Evolutionary conservation across 2,797 vertebrate species (phyloP).

Genomic region (Thunnus albacares): DNA sequence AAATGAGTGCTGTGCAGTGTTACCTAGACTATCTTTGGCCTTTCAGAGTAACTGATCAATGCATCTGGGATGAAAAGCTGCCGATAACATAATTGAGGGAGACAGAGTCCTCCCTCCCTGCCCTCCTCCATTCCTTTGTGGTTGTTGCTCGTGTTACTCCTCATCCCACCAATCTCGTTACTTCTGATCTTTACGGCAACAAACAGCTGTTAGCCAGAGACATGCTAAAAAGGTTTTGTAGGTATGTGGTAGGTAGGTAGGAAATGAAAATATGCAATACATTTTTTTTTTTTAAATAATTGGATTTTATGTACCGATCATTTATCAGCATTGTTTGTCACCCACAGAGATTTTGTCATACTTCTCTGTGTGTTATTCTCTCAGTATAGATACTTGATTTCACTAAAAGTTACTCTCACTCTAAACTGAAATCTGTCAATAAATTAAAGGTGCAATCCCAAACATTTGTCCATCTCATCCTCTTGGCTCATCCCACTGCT

Average conservation of each 20-base stretch:
- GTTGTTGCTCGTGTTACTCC: background rate
- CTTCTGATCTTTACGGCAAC: background rate
- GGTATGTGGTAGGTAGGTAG: background rate
- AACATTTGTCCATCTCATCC: background rate
- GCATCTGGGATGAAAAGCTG: constrained; percentile 5
- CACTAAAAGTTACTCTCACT: background rate
- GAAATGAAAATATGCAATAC: background rate
- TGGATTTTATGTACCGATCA: background rate
- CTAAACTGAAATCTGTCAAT: background rate
- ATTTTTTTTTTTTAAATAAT: background rate
- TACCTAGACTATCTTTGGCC: background rate
- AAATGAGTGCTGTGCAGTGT: background rate
- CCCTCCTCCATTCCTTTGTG: too few species aligned
- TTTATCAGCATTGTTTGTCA: background rate
- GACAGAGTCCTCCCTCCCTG: background rate
- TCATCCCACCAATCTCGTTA: too few species aligned
- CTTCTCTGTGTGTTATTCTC: background rate
- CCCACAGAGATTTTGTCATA: too few species aligned
- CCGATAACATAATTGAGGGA: background rate
- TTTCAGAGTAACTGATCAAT: constrained; percentile 9
- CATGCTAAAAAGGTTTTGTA: too few species aligned
- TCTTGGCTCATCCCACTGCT: background rate
- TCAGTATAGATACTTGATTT: background rate
- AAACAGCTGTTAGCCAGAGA: too few species aligned
- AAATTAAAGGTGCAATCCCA: background rate